Evolutionary conservation across 2,888 invertebrate genomes (phyloP), one percentile per base, ranked within the genome.

Genomic region (Cataglyphis cursor): DNA sequence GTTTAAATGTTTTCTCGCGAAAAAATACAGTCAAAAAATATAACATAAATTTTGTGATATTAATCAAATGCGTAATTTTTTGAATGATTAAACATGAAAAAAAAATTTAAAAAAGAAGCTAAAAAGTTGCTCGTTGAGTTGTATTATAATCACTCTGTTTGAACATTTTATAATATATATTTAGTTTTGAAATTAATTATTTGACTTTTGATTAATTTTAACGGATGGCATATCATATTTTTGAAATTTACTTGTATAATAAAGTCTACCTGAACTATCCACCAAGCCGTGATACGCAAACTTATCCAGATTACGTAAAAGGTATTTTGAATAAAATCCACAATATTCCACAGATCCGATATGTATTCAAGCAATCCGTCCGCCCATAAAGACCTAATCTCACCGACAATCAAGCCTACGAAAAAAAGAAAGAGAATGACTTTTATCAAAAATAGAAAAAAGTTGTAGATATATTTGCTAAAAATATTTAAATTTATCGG

Each of bases 311-410:
- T 97, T 31, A 99, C 97, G 94, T 99, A 99, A 92, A 99, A 98
- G 91, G 98, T 97, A 94, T 99, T 99, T 9, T 99, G 99, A 91
- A 99, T 97, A 94, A 99, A 99, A 95, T 99, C 99, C 5, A 99
- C 97, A 85, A 99, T 98, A 94, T 99, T 99, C 99, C 99, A 99
- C 88, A 99, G 96, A 95, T 99, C 99, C 89, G 97, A 97, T 64
- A 98, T 96, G 94, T 99, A 99, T 89, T 99, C 99, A 90, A 97
- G 95, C 9, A 99, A 95, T 0, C 99, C 99, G 78, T 97, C 98
- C 3, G 97, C 96, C 97, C 99, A 99, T 12, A 99, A 95, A 4
- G 99, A 96, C 93, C 98, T 97, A 87, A 99, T 97, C 96, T 99
- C 99, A 48, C 97, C 97, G 97, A 99, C 98, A 91, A 99, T 98